Conservation (phyloP, 2,113 vertebrate genomes). For the Cyprinodon brontotheroides region DNA sequence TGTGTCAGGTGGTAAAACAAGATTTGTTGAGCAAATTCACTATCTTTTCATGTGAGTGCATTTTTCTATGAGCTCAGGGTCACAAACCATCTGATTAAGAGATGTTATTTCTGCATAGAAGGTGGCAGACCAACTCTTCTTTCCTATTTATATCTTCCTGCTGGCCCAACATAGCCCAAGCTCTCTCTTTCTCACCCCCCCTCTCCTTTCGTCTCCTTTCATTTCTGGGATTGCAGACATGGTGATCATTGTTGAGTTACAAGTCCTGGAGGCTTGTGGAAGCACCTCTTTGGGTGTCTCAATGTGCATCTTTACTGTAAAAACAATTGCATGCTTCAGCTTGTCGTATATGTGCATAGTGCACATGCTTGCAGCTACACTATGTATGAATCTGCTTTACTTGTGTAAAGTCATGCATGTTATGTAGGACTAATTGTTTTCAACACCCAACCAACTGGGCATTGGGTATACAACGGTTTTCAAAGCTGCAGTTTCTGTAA, state of each 20-base stretch:
- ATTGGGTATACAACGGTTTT: background rate
- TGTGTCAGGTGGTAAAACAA: constrained; percentile 24
- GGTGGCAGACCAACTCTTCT: constrained; percentile 36
- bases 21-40: background rate
- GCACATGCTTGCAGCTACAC: background rate
- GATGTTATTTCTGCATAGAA: constrained; percentile 50
- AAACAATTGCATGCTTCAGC: constrained; percentile 23
- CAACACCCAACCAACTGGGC: background rate
- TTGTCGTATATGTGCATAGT: constrained; percentile 18
- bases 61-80: constrained; percentile 33
- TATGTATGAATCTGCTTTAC: constrained; percentile 10
- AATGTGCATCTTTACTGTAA: constrained; percentile 15
- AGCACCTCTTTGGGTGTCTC: constrained; percentile 49
- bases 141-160: constrained; percentile 59
- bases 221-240: constrained; percentile 70
- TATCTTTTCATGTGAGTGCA: background rate
- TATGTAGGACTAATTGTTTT: background rate
- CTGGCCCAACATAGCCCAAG: constrained; percentile 35
- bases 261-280: constrained; percentile 36
- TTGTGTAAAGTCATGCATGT: background rate
- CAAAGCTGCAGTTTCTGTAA: too few species aligned
- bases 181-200: constrained; percentile 18
- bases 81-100: constrained; percentile 33
- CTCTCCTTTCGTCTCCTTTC: constrained; percentile 33
- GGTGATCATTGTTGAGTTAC: constrained; percentile 62